These are phyloP conservation scores for Zaprionus tsacasi DNA, from an alignment of 1,140 invertebrate species.

Conservation along the genomic window DNA sequence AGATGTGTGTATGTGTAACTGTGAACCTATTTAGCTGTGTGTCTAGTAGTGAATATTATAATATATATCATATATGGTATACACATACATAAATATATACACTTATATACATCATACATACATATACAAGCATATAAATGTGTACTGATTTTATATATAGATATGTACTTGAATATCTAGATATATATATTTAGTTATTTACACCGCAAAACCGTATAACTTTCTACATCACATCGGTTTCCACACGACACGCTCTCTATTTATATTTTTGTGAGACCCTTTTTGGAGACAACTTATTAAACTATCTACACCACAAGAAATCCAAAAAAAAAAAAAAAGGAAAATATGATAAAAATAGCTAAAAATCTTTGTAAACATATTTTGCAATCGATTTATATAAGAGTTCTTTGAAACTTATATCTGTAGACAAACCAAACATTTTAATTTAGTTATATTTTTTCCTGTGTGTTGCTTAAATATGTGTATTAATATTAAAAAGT, in stretches of 20 bases:
- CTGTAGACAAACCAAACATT: constrained; percentile 25
- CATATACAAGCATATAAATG: constrained; percentile 69
- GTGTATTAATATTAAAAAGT: constrained; percentile 37
- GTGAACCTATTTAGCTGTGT: constrained; percentile 32
- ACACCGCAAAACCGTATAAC: constrained; percentile 47
- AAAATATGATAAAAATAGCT: constrained; percentile 22
- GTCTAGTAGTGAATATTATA: constrained; percentile 57
- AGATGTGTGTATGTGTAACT: constrained; percentile 14
- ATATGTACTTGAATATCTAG: constrained; percentile 48
- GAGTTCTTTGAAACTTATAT: constrained; percentile 19
- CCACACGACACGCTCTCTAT: constrained; percentile 59
- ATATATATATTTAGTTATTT: constrained; percentile 60
- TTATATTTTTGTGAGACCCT: constrained; percentile 74
- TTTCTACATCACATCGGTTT: constrained; percentile 60
- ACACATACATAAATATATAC: constrained; percentile 34
- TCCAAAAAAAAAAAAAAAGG: not conserved
- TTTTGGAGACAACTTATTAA: constrained; percentile 56
- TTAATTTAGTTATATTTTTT: constrained; percentile 23
- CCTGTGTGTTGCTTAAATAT: constrained; percentile 54
- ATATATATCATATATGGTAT: too few species aligned
- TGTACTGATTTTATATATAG: constrained; percentile 78
- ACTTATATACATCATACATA: constrained; percentile 39
- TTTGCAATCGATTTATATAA: constrained; percentile 38
- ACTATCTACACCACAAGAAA: constrained; percentile 32
- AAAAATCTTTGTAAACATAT: constrained; percentile 26